These are phyloP conservation scores for Turritopsis rubra DNA, from an alignment of 30 jellyfish, hydroid and myxozoan species.

Conservation along the genomic window DNA sequence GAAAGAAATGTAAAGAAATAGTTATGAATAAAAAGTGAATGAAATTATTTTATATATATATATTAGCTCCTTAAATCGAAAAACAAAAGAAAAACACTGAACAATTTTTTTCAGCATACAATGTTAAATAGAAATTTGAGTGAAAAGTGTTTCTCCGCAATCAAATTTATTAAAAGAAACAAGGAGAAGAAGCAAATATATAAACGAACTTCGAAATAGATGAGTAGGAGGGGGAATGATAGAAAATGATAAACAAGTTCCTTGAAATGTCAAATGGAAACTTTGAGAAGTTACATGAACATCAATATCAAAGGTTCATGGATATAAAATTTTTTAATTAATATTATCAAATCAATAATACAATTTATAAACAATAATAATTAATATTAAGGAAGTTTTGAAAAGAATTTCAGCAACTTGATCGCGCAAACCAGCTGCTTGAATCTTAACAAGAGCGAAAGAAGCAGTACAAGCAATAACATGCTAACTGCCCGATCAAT, in stretches of 20 bases:
- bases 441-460: background rate
- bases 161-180: background rate
- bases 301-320: too few relatives aligned
- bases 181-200: background rate
- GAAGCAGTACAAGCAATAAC: background rate
- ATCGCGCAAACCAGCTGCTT: background rate
- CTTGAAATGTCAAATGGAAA: background rate
- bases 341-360: background rate
- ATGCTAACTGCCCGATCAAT: background rate
- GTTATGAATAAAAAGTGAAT: too few relatives aligned
- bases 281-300: background rate
- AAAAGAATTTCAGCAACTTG: background rate
- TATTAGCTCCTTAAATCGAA: background rate
- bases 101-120: background rate
- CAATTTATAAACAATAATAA: too few relatives aligned
- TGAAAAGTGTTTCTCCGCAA: background rate
- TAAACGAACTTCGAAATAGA: background rate
- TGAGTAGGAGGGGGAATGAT: background rate
- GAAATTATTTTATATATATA: too few relatives aligned
- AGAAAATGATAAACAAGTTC: too few relatives aligned
- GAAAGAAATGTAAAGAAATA: background rate
- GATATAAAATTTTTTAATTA: too few relatives aligned
- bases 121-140: background rate
- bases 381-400: background rate
- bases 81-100: background rate